phyloP scores from a whole-genome alignment of 2,113 vertebrate genomes.

The Melierax canorus region DNA sequence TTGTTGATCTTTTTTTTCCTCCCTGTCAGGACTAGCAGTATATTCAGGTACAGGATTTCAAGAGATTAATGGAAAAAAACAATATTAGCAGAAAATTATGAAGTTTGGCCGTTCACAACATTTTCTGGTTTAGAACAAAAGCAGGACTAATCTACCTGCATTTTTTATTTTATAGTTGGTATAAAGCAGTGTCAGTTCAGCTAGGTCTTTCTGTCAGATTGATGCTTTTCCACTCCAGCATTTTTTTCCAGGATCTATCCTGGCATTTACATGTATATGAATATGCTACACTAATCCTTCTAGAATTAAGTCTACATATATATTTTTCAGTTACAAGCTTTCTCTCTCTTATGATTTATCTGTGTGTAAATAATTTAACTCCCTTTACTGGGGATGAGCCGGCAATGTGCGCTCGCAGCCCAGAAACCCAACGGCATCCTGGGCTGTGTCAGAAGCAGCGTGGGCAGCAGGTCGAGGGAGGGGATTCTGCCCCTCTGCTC shows the following conservation, averaged over 20 bases:
- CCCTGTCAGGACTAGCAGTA: background rate
- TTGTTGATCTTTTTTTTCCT: background rate
- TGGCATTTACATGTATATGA: background rate
- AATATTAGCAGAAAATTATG: background rate
- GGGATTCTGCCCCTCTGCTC: background rate
- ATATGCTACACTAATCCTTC: background rate
- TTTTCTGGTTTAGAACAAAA: background rate
- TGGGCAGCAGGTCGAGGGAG: background rate
- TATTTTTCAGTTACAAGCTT: background rate
- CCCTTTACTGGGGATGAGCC: background rate
- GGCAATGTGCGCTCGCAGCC: rapidly evolving
- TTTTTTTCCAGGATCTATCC: background rate
- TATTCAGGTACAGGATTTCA: background rate
- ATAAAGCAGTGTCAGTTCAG: background rate
- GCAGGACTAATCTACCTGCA: background rate
- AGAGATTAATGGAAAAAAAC: background rate
- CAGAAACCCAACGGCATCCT: background rate
- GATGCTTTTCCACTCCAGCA: background rate
- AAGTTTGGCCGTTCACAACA: background rate
- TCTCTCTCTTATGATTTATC: background rate
- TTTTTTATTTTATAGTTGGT: background rate
- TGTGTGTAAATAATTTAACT: background rate
- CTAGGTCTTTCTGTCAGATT: background rate
- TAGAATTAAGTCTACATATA: background rate
- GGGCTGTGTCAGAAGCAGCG: background rate